Evolutionary conservation across 2,797 vertebrate species (phyloP).

Genomic region (Tenualosa ilisha): DNA sequence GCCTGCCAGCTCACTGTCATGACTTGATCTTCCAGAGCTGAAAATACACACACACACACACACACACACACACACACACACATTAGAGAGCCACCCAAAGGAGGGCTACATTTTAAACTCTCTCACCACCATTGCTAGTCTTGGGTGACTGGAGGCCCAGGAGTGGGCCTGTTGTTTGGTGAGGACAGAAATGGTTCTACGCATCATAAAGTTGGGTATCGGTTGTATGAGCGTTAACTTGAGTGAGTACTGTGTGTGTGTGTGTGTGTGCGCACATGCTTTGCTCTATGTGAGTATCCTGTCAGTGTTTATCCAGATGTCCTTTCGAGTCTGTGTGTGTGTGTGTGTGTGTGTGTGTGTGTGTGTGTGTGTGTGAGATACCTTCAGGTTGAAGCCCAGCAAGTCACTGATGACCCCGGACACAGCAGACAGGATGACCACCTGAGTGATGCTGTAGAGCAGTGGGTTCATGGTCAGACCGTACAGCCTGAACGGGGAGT

Average conservation of each 20-base stretch:
- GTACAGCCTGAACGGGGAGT: slow-evolving; percentile 92
- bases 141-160: too few species aligned
- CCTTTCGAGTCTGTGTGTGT: not conserved
- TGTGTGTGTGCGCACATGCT: not conserved
- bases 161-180: too few species aligned
- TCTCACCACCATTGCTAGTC: too few species aligned
- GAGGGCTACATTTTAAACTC: too few species aligned
- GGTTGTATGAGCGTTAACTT: not conserved
- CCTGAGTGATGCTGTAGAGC: slow-evolving; percentile 98
- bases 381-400: slow-evolving; percentile 82
- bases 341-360: not conserved
- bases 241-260: slow-evolving; percentile 1
- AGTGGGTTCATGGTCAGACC: slow-evolving; percentile 98
- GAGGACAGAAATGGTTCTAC: too few species aligned
- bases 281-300: not conserved
- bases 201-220: too few species aligned
- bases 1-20: slow-evolving; percentile 69
- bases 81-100: too few species aligned
- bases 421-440: slow-evolving; percentile 96
- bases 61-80: too few species aligned
- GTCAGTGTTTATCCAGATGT: not conserved
- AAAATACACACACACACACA: slow-evolving; percentile 33
- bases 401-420: slow-evolving; percentile 98
- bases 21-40: slow-evolving; percentile 99
- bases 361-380: not conserved